Evolutionary conservation across 2,888 invertebrate species (phyloP).

Genomic region (Bembecia ichneumoniformis): DNA sequence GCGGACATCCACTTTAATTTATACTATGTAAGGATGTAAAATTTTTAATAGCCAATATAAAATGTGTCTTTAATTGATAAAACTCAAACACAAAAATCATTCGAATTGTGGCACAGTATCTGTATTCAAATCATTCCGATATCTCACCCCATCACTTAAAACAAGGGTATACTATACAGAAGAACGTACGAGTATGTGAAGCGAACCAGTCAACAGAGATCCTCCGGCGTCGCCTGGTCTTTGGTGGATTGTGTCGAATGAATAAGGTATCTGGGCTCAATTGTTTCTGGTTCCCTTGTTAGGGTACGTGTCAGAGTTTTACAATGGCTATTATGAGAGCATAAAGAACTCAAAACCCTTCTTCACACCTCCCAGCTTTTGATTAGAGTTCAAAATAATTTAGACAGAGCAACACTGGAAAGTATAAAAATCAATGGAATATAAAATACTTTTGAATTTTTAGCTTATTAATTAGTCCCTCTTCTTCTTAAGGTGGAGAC

Average conservation of each 20-base stretch:
- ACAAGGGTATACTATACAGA: not conserved
- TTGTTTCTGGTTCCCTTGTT: conserved; percentile 11
- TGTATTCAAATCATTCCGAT: not conserved
- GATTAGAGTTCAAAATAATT: conserved; percentile 12
- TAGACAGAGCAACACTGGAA: not conserved
- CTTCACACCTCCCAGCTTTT: conserved; percentile 41
- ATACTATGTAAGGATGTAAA: no score
- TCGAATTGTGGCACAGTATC: no score
- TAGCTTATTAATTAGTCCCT: no score
- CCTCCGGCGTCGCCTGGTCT: not conserved
- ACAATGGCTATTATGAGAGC: conserved; percentile 41
- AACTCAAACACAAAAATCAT: no score
- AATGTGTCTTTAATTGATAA: no score
- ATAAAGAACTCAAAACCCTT: conserved; percentile 36
- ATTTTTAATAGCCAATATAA: no score
- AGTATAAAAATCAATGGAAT: no score
- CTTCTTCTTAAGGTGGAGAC: no score
- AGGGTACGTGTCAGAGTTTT: conserved; percentile 30
- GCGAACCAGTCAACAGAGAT: not conserved
- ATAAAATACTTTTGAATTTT: no score
- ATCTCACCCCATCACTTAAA: not conserved
- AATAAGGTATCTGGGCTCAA: conserved; percentile 11
- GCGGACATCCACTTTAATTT: no score
- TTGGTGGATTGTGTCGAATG: not conserved
- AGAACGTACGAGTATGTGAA: no score